Conservation (phyloP, 2,888 invertebrate genomes). For the Lobophora halterata region DNA sequence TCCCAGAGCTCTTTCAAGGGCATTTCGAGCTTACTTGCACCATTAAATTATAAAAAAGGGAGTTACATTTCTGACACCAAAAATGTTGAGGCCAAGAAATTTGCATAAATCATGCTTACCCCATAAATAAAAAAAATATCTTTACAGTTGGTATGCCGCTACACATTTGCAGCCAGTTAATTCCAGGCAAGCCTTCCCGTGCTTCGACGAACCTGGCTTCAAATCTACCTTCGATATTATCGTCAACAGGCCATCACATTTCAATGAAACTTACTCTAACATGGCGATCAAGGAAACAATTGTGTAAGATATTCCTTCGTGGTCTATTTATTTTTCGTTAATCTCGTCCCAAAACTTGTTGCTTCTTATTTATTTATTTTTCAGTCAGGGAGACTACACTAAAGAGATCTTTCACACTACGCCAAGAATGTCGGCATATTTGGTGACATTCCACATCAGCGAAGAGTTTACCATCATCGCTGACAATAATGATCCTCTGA, state of each 20-base stretch:
- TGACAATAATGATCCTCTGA: slow-evolving; percentile 45
- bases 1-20: too few relatives aligned
- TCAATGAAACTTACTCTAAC: slow-evolving; percentile 59
- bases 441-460: slow-evolving; percentile 86
- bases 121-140: not conserved
- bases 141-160: slow-evolving; percentile 85
- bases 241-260: slow-evolving; percentile 56
- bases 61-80: too few relatives aligned
- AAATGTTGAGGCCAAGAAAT: too few relatives aligned
- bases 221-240: slow-evolving; percentile 81
- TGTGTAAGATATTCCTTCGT: slow-evolving; percentile 40
- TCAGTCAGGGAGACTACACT: slow-evolving; percentile 51
- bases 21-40: too few relatives aligned
- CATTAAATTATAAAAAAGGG: too few relatives aligned
- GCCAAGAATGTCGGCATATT: slow-evolving; percentile 90
- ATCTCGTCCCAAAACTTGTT: not conserved
- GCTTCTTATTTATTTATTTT: slow-evolving; percentile 19
- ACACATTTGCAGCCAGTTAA: slow-evolving; percentile 90
- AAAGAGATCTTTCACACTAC: slow-evolving; percentile 78
- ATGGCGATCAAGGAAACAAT: slow-evolving; percentile 46
- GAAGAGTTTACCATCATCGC: slow-evolving; percentile 65
- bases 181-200: slow-evolving; percentile 89
- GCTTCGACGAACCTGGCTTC: slow-evolving; percentile 90
- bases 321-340: not conserved
- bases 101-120: too few relatives aligned